These are phyloP conservation scores for Automeris io DNA, from an alignment of 2,888 invertebrate species.

Conservation along the genomic window DNA sequence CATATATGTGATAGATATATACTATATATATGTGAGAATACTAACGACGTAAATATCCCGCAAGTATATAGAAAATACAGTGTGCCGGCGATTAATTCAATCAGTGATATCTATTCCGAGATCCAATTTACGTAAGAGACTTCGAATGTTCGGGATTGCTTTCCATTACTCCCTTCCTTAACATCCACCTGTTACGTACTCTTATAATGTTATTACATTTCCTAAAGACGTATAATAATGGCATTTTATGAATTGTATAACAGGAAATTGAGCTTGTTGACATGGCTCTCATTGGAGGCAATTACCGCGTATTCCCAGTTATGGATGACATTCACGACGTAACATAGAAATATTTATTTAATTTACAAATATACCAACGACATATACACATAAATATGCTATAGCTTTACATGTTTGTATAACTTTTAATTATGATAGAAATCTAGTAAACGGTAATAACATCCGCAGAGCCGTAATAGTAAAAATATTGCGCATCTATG, in stretches of 20 bases:
- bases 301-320: background rate
- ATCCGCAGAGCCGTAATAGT: too few species aligned
- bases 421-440: too few species aligned
- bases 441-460: too few species aligned
- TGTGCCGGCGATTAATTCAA: conserved; percentile 59
- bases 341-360: too few species aligned
- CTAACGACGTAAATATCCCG: conserved; percentile 18
- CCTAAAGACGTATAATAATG: background rate
- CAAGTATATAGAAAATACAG: conserved; percentile 13
- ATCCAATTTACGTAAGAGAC: conserved; percentile 64
- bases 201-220: background rate
- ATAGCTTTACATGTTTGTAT: too few species aligned
- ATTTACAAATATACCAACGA: too few species aligned
- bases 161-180: conserved; percentile 18
- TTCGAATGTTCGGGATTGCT: conserved; percentile 33
- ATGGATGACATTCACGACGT: too few species aligned
- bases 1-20: background rate
- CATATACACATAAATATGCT: too few species aligned
- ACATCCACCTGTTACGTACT: conserved; percentile 13
- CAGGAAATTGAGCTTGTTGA: background rate
- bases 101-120: conserved; percentile 62
- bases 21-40: conserved; percentile 5
- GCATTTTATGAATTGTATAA: background rate
- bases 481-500: too few species aligned
- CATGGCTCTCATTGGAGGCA: background rate